Evolutionary conservation across 1,140 invertebrate species (phyloP).

Genomic region (Cydia amplana): DNA sequence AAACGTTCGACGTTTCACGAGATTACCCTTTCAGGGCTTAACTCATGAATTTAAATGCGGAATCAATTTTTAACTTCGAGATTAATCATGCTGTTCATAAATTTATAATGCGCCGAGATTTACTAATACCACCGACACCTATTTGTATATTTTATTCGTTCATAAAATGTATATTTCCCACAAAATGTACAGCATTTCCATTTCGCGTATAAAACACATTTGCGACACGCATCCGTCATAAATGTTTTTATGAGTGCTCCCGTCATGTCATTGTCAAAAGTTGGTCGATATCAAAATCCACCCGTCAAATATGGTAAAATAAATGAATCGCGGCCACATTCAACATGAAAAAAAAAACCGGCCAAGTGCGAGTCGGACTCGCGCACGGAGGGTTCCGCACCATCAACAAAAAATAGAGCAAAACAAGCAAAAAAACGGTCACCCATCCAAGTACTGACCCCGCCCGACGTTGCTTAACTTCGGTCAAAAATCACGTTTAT

Average conservation of each 20-base stretch:
- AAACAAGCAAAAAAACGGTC: too few relatives aligned
- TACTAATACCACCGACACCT: not conserved
- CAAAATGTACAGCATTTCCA: conserved; percentile 16
- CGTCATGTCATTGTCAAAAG: not conserved
- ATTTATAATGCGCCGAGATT: not conserved
- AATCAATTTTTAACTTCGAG: conserved; percentile 7
- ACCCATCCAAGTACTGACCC: too few relatives aligned
- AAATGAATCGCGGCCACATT: conserved; percentile 1
- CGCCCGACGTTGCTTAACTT: too few relatives aligned
- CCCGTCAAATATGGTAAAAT: conserved; percentile 6
- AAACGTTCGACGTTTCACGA: conserved; percentile 29
- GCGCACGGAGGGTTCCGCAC: too few relatives aligned
- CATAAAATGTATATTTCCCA: not conserved
- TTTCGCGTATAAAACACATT: conserved; percentile 19
- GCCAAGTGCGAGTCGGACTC: too few relatives aligned
- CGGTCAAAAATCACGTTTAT: too few relatives aligned
- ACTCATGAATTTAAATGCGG: conserved; percentile 28
- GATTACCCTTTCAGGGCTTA: conserved; percentile 20
- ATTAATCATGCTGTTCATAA: not conserved
- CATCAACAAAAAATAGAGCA: too few relatives aligned
- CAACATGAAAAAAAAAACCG: too few relatives aligned
- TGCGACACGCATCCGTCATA: conserved; percentile 13
- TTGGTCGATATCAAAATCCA: conserved; percentile 22
- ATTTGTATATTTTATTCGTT: not conserved
- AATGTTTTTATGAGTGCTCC: conserved; percentile 24